Conservation (phyloP, 2,113 vertebrate genomes). For the Danio rerio region GRCz12tu NC_133199.1:38616001-38616500, state of each 20-base stretch:
- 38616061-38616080: background rate
- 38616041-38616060: too few relatives aligned
- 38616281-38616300: background rate
- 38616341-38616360: background rate
- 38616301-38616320: constrained; percentile 1
- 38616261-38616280: background rate
- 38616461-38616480: background rate
- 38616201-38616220: constrained; percentile 33
- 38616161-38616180: constrained; percentile 35
- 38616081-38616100: background rate
- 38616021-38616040: too few relatives aligned
- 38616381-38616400: background rate
- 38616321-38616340: background rate
- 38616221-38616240: constrained; percentile 32
- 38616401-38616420: constrained; percentile 62
- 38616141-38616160: constrained; percentile 1
- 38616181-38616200: background rate
- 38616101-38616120: background rate
- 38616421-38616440: constrained; percentile 78
- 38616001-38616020: too few relatives aligned
- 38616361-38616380: background rate
- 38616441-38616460: constrained; percentile 55
- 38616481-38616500: too few relatives aligned
- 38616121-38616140: constrained; percentile 10
- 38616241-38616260: background rate